Evolutionary conservation across 2,113 vertebrate genomes (phyloP).

Genomic region (Macrotus californicus): DNA sequence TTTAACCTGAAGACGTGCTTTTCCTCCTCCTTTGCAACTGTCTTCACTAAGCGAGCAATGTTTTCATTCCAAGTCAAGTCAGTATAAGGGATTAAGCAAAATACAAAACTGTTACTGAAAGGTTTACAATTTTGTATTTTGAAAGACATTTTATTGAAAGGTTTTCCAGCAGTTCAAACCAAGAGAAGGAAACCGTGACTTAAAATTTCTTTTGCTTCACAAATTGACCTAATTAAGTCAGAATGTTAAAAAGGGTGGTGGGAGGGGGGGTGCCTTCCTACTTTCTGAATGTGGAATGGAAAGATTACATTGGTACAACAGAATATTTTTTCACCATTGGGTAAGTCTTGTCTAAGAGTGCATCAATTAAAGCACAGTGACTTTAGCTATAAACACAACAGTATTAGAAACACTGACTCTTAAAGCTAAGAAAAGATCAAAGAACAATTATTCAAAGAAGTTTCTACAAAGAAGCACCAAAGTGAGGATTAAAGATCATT

Average conservation of each 20-base stretch:
- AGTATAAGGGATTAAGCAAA: not conserved
- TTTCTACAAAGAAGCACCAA: not conserved
- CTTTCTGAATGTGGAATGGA: not conserved
- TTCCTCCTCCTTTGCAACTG: not conserved
- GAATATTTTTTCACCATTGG: not conserved
- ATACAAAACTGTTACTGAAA: not conserved
- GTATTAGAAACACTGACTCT: not conserved
- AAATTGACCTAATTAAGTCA: slow-evolving; percentile 4
- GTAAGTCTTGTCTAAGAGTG: not conserved
- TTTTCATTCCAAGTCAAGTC: not conserved
- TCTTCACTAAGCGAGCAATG: not conserved
- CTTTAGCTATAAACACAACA: not conserved
- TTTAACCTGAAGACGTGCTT: not conserved
- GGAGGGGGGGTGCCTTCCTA: not conserved
- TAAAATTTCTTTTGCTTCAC: not conserved
- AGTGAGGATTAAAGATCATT: not conserved
- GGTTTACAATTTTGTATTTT: too few species aligned
- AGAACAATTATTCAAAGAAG: not conserved
- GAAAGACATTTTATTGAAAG: not conserved
- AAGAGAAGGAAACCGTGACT: not conserved
- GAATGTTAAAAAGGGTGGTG: not conserved
- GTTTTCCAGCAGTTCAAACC: not conserved
- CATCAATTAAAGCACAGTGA: not conserved
- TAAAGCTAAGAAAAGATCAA: slow-evolving; percentile 17
- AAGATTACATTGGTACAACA: not conserved